Percentiles rank a stretch among this genome's conserved stretches.
Conservation (phyloP, 2,888 invertebrate genomes). For the Lobophora halterata region DNA sequence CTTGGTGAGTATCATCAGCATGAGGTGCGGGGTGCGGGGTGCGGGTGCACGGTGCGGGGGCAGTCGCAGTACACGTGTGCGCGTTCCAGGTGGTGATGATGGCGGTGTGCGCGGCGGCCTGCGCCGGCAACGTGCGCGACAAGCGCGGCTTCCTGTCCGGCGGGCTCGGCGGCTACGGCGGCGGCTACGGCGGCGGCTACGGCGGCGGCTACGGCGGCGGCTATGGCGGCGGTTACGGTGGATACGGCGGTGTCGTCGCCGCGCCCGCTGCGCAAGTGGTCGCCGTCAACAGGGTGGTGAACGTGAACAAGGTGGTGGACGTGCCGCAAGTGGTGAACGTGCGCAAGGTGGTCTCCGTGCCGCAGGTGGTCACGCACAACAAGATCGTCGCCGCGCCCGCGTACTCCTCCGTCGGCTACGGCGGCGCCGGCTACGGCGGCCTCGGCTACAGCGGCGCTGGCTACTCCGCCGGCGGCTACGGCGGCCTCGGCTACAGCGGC, state of each 20-base stretch:
- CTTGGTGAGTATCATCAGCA: constrained; percentile 51
- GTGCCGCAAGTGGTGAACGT: constrained; percentile 48
- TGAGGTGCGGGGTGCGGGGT: not conserved
- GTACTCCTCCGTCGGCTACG: constrained; percentile 22
- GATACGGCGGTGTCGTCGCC: constrained; percentile 16
- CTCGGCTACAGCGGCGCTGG: constrained; percentile 3
- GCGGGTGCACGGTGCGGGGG: not conserved
- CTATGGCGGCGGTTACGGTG: constrained; percentile 18
- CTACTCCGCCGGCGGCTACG: constrained; percentile 16
- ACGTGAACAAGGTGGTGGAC: constrained; percentile 44
- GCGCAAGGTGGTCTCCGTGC: constrained; percentile 52
- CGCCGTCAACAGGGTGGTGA: constrained; percentile 45
- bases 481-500: constrained; percentile 17
- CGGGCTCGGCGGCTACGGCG: constrained; percentile 22
- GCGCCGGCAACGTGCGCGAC: constrained; percentile 31
- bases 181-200: constrained; percentile 18
- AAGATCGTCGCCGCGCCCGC: constrained; percentile 42
- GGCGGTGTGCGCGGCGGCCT: constrained; percentile 27
- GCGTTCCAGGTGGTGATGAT: constrained; percentile 33
- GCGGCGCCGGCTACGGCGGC: constrained; percentile 16
- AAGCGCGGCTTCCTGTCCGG: constrained; percentile 29
- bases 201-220: constrained; percentile 20
- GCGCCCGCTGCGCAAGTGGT: constrained; percentile 34
- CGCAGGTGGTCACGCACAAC: constrained; percentile 52
- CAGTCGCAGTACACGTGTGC: not conserved